Evolutionary conservation across 2,113 vertebrate genomes (phyloP).

Genomic region (Psephotus haematonotus): DNA sequence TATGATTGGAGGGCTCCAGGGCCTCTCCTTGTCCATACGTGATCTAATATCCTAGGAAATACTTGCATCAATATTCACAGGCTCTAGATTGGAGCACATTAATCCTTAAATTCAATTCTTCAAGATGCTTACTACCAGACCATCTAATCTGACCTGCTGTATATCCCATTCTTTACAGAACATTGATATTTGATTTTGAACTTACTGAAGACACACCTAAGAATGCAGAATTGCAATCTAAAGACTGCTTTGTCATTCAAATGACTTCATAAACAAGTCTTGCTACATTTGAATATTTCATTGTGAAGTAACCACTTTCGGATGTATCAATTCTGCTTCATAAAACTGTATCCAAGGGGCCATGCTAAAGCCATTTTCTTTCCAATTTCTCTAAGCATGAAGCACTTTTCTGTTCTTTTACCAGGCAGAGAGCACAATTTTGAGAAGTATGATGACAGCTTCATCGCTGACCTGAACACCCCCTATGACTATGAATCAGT

Average conservation of each 20-base stretch:
- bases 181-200: not conserved
- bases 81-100: not conserved
- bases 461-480: constrained; percentile 89
- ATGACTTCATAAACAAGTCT: not conserved
- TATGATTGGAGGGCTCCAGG: not conserved
- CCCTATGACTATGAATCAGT: constrained; percentile 92
- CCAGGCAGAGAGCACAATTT: constrained; percentile 86
- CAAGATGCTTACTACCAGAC: not conserved
- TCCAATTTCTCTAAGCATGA: not conserved
- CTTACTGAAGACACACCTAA: not conserved
- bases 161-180: not conserved
- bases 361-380: not conserved
- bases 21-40: not conserved
- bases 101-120: not conserved
- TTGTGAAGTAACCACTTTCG: not conserved
- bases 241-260: not conserved
- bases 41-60: not conserved
- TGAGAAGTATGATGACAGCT: constrained; percentile 78
- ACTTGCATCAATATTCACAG: not conserved
- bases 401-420: not conserved
- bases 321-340: not conserved
- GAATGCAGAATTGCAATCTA: not conserved
- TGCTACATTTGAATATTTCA: not conserved
- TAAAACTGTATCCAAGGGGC: not conserved
- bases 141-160: not conserved